Evolutionary conservation across 2,113 vertebrate species (phyloP).

Genomic region (Ciconia boyciana): DNA sequence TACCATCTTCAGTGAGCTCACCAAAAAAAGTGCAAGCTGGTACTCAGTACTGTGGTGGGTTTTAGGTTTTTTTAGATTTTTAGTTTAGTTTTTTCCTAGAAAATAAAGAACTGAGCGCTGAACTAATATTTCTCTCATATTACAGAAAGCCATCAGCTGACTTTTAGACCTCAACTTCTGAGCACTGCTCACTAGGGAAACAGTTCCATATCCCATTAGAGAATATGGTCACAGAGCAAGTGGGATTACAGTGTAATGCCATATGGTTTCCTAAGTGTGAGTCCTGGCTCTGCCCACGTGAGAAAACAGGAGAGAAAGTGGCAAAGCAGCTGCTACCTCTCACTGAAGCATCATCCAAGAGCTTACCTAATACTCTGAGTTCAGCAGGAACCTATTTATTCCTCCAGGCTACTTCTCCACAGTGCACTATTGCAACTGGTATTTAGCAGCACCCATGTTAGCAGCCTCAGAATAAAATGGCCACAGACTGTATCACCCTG

Average conservation of each 20-base stretch:
- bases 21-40: neutral
- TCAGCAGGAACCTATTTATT: neutral
- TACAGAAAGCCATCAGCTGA: neutral
- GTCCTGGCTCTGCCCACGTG: neutral
- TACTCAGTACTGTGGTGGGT: neutral
- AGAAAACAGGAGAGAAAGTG: neutral
- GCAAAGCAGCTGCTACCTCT: neutral
- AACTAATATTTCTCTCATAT: neutral
- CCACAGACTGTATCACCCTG: neutral
- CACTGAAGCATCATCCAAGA: neutral
- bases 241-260: neutral
- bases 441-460: neutral
- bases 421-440: neutral
- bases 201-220: neutral
- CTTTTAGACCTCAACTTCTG: neutral
- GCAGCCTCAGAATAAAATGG: neutral
- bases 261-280: fast-evolving
- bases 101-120: neutral
- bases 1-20: neutral
- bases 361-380: neutral
- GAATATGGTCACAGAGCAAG: neutral
- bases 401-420: neutral
- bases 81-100: neutral
- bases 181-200: neutral
- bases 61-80: neutral